These are phyloP conservation scores for Andrena haemorrhoa DNA, from an alignment of 2,888 invertebrate species.

Conservation along the genomic window DNA sequence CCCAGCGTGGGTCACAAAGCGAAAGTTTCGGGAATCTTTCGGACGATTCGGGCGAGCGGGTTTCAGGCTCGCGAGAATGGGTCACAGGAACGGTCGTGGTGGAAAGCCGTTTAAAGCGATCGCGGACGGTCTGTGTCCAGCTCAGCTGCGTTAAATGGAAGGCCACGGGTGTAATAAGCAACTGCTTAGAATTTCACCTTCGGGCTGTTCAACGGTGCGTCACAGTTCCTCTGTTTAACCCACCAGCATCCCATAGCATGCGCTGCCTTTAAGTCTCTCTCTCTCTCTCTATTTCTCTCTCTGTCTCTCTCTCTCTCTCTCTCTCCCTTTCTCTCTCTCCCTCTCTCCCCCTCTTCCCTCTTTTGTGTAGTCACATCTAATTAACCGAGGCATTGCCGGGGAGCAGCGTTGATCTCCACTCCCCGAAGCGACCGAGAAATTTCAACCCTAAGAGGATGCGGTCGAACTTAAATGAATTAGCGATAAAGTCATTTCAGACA, in stretches of 20 bases:
- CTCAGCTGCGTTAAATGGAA: conserved; percentile 40
- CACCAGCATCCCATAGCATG: conserved; percentile 5
- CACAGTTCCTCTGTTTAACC: conserved; percentile 55
- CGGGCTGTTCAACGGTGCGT: conserved; percentile 51
- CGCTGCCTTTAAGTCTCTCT: conserved; percentile 21
- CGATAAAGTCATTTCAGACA: conserved; percentile 62
- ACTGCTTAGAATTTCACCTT: conserved; percentile 66
- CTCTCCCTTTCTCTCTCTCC: conserved; percentile 11
- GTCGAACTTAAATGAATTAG: conserved; percentile 61
- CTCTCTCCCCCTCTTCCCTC: conserved; percentile 41
- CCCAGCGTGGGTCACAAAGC: conserved; percentile 25
- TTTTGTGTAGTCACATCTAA: conserved; percentile 71
- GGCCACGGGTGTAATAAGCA: conserved; percentile 50
- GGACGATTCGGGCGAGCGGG: conserved; percentile 6
- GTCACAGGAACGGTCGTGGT: not conserved
- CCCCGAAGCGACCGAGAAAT: conserved; percentile 49
- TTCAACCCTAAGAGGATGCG: conserved; percentile 59
- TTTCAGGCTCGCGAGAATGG: conserved; percentile 7
- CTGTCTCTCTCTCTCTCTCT: conserved; percentile 48
- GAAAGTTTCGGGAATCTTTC: conserved; percentile 44
- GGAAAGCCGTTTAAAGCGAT: conserved; percentile 56
- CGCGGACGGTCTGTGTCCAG: conserved; percentile 36
- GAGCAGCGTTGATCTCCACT: conserved; percentile 52
- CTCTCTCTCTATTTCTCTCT: no score
- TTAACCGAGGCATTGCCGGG: conserved; percentile 62